Evolutionary conservation across 2,113 vertebrate species (phyloP).

Genomic region (Spheniscus mendiculus): DNA sequence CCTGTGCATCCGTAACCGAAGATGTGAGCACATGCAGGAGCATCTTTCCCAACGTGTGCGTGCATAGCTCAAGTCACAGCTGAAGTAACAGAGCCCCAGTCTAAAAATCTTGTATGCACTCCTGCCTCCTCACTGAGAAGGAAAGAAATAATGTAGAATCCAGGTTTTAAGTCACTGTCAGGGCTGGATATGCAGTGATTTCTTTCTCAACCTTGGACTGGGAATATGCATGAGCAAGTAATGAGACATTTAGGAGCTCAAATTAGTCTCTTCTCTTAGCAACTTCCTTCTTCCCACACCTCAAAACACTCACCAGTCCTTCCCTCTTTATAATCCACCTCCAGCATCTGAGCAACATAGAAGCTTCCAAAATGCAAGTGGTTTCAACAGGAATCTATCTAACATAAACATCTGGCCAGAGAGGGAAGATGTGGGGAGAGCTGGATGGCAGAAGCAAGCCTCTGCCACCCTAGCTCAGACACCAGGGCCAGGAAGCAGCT

Average conservation of each 20-base stretch:
- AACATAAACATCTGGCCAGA: not conserved
- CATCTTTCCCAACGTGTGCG: not conserved
- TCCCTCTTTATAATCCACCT: conserved; percentile 38
- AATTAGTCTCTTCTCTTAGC: conserved; percentile 54
- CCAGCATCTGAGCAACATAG: not conserved
- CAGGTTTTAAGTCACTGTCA: not conserved
- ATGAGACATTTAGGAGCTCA: conserved; percentile 43
- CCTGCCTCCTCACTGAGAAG: not conserved
- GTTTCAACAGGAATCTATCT: not conserved
- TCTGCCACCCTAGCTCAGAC: too few species aligned
- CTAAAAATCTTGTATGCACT: not conserved
- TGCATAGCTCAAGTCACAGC: not conserved
- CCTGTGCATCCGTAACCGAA: not conserved
- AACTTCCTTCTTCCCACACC: conserved; percentile 53
- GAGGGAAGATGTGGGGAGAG: not conserved
- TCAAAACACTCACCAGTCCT: conserved; percentile 14
- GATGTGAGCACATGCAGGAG: not conserved
- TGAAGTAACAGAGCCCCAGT: not conserved
- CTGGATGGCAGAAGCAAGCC: too few species aligned
- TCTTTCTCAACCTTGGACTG: not conserved
- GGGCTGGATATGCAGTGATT: conserved; percentile 6
- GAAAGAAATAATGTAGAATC: not conserved
- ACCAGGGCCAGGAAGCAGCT: not conserved
- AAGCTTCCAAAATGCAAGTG: not conserved
- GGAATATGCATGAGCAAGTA: conserved; percentile 52